Percentiles rank a stretch among this genome's conserved stretches.
phyloP scores from a whole-genome alignment of 1,140 invertebrate genomes.

The Drosophila bocki region DNA sequence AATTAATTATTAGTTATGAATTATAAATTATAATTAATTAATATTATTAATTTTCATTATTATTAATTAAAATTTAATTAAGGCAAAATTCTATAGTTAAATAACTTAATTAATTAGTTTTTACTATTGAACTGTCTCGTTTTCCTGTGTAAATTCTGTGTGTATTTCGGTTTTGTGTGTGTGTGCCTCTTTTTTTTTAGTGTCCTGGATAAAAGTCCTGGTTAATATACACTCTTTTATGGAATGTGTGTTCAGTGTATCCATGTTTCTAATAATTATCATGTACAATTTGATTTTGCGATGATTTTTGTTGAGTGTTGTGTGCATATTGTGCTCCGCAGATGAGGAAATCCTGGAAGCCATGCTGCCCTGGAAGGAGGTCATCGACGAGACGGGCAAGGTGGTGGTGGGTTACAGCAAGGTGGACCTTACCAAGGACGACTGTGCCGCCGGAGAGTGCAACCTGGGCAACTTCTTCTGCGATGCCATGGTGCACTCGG shows the following conservation, averaged over 20 bases:
- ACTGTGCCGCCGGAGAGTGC: constrained; percentile 89
- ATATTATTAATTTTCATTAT: background rate
- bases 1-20: no score
- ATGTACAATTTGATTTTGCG: background rate
- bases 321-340: constrained; percentile 33
- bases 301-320: background rate
- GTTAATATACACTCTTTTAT: background rate
- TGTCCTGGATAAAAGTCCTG: background rate
- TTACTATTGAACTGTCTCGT: background rate
- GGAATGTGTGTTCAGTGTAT: background rate
- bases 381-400: constrained; percentile 87
- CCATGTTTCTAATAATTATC: no score
- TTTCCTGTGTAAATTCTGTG: background rate
- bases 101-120: background rate
- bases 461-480: constrained; percentile 91
- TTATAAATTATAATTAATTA: background rate
- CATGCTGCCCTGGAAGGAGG: constrained; percentile 87
- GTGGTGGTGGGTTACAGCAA: constrained; percentile 87
- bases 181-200: background rate
- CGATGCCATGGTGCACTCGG: constrained; percentile 89
- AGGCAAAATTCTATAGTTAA: background rate
- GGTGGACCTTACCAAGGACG: constrained; percentile 87
- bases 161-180: no score
- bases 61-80: background rate
- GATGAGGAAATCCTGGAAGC: constrained; percentile 85